These are phyloP conservation scores for Sapajus apella DNA, from an alignment of 2,113 vertebrate genomes.

Conservation along the genomic window DNA sequence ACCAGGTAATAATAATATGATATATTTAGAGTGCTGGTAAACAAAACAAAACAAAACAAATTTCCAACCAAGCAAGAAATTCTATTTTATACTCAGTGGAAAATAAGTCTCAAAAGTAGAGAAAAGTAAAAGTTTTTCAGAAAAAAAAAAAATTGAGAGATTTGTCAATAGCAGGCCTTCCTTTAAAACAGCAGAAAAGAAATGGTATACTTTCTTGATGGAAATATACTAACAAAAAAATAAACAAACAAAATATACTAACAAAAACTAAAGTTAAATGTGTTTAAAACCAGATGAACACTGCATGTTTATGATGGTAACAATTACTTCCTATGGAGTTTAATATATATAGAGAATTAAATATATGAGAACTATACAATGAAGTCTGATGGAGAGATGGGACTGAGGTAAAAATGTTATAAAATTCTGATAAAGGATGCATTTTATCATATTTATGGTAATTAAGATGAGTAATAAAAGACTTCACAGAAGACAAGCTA, in stretches of 20 bases:
- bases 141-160: not conserved
- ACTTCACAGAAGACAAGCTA: not conserved
- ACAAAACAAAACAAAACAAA: not conserved
- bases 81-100: not conserved
- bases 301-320: not conserved
- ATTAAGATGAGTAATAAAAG: not conserved
- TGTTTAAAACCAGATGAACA: not conserved
- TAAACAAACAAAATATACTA: not conserved
- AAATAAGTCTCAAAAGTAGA: not conserved
- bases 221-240: not conserved
- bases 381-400: not conserved
- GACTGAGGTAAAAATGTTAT: not conserved
- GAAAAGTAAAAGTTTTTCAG: not conserved
- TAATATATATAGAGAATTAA: not conserved
- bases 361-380: not conserved
- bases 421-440: not conserved
- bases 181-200: not conserved
- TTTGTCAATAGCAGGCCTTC: not conserved
- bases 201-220: not conserved
- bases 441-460: not conserved
- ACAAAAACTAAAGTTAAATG: not conserved
- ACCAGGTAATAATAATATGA: not conserved
- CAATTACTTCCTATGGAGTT: not conserved
- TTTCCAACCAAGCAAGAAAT: not conserved
- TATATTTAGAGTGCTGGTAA: not conserved